Evolutionary conservation across 2,113 vertebrate genomes (phyloP), one percentile per base, ranked within the genome.

Genomic region (Calidris pygmaea): DNA sequence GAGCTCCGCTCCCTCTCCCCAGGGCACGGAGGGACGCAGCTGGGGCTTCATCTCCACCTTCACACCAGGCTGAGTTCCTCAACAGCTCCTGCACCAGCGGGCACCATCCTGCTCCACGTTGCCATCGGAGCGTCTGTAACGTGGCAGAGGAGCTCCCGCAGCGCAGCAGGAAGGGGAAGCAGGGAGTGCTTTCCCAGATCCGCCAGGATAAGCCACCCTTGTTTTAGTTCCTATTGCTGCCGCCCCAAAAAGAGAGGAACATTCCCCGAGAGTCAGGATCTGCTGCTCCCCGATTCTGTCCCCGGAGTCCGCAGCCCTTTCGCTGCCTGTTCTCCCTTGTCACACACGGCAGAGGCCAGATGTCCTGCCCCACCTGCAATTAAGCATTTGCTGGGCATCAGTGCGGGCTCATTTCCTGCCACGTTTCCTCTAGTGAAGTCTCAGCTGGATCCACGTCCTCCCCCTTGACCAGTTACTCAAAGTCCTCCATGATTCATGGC

Each of bases 391-490:
- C 59, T 39, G 85, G 75, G 87, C 81, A 37, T 0, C 37, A 4
- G 43, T 0, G 41, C 8, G 66, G 85, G 55, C 76, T 70, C 81
- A 3, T 60, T 59, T 76, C 73, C 77, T 24, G 55, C 45, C 37
- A 48, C 17, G 0, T 77, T 30, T 89, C 70, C 72, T 56, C 73
- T 14, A 73, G 93, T 71, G 32, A 22, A 50, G 82, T 16, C 96
- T 70, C 93, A 30, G 91, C 39, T 67, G 81, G 74, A 72, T 50
- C 24, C 77, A 29, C 35, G 16, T 26, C 56, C 86, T 90, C 74
- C 87, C 89, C 93, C 77, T 85, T 87, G 85, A 92, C 86, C 93
- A 71, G 71, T 74, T 76, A 53, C 65, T 92, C 91, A 19, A 34
- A 50, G 84, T 17, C 73, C 90, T 90, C 83, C 1, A 0, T 55